Percentiles rank a stretch among this genome's conserved stretches.
These are phyloP conservation scores for Jaculus jaculus DNA, from an alignment of 2,113 vertebrate genomes.

Conservation along the genomic window DNA sequence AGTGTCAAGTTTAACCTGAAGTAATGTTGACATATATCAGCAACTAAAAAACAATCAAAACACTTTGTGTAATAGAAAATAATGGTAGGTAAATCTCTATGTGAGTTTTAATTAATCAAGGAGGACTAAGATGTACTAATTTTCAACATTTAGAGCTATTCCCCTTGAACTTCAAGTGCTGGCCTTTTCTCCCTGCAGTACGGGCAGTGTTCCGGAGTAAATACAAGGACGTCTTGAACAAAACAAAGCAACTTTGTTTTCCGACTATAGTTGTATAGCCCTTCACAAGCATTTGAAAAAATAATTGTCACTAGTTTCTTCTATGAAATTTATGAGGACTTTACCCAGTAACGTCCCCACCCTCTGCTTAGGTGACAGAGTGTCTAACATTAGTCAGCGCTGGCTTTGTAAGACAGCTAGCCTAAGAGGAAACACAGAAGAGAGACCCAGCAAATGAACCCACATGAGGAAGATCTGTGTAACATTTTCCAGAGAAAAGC, in stretches of 20 bases:
- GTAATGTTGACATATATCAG: background rate
- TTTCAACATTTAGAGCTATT: background rate
- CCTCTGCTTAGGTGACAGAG: background rate
- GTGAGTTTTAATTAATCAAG: background rate
- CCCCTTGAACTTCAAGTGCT: background rate
- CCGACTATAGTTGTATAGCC: background rate
- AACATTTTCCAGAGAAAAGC: conserved; percentile 48
- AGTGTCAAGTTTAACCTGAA: background rate
- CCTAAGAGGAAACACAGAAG: background rate
- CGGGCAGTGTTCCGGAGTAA: background rate
- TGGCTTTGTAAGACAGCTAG: conserved; percentile 3
- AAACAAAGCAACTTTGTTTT: background rate
- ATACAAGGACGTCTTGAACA: background rate
- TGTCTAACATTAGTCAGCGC: background rate
- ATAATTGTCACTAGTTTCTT: background rate
- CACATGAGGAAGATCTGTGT: conserved; percentile 24
- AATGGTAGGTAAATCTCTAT: background rate
- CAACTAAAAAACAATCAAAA: conserved; percentile 2
- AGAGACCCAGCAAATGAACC: background rate
- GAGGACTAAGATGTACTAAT: background rate
- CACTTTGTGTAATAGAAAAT: conserved; percentile 7
- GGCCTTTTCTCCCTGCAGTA: conserved; percentile 16
- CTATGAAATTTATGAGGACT: background rate
- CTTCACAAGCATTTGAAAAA: background rate
- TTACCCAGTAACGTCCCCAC: background rate